These are phyloP conservation scores for Lagenorhynchus albirostris DNA, from an alignment of 2,113 vertebrate species.

Conservation along the genomic window DNA sequence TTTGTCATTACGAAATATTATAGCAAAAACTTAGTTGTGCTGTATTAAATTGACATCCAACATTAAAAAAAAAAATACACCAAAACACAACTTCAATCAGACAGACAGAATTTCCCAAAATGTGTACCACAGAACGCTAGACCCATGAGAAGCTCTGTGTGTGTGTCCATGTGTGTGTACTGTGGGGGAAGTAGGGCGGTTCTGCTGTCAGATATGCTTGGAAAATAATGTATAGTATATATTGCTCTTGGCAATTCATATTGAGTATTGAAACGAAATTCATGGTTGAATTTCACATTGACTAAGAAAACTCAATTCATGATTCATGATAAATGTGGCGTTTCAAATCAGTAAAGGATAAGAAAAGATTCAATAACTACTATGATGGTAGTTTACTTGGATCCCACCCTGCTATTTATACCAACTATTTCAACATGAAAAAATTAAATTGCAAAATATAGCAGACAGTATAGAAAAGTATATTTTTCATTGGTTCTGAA, in stretches of 20 bases:
- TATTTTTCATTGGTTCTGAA: slow-evolving; percentile 5
- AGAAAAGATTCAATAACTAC: not conserved
- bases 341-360: not conserved
- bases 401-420: not conserved
- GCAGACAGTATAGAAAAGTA: not conserved
- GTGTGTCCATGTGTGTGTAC: not conserved
- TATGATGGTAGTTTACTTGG: not conserved
- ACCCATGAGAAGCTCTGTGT: not conserved
- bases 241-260: not conserved
- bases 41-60: not conserved
- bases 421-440: slow-evolving; percentile 33
- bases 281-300: not conserved
- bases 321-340: not conserved
- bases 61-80: not conserved
- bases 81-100: not conserved
- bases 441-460: not conserved
- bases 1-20: not conserved
- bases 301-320: not conserved
- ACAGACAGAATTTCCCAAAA: not conserved
- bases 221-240: not conserved
- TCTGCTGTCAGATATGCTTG: not conserved
- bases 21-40: not conserved
- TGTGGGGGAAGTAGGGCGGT: not conserved
- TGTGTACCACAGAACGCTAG: not conserved
- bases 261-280: not conserved